These are phyloP conservation scores for Ondatra zibethicus DNA, from an alignment of 2,113 vertebrate genomes.

Conservation along the genomic window DNA sequence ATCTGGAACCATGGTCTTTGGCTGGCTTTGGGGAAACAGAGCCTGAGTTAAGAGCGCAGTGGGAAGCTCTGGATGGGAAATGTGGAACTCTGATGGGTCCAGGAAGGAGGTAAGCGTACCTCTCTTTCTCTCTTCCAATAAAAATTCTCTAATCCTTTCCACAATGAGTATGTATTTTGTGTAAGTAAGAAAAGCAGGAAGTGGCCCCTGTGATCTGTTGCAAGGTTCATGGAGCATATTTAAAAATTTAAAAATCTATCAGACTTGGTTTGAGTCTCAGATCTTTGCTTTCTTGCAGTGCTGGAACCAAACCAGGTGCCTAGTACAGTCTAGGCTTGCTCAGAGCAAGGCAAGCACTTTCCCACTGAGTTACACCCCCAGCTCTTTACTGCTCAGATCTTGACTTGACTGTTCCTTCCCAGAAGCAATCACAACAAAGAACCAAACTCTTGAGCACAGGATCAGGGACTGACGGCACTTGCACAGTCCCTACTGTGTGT, in stretches of 20 bases:
- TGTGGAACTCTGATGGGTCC: not conserved
- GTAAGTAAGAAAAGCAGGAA: not conserved
- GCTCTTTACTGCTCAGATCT: not conserved
- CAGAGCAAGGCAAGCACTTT: not conserved
- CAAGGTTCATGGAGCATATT: not conserved
- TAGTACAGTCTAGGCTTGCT: not conserved
- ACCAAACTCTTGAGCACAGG: not conserved
- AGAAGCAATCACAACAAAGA: not conserved
- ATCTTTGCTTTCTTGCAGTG: not conserved
- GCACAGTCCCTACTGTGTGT: not conserved
- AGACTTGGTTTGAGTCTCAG: not conserved
- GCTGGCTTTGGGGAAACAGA: not conserved
- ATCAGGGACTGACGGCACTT: not conserved
- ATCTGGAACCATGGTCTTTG: not conserved
- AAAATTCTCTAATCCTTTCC: not conserved
- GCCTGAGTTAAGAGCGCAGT: not conserved
- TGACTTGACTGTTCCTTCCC: not conserved
- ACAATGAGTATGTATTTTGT: not conserved
- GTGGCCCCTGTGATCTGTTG: not conserved
- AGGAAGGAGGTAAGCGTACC: not conserved
- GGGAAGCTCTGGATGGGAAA: not conserved
- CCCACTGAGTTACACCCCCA: not conserved
- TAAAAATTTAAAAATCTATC: not conserved
- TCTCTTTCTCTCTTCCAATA: not conserved
- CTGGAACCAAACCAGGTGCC: not conserved